Evolutionary conservation across 2,113 vertebrate genomes (phyloP), one percentile per base, ranked within the genome.

Genomic region (Lasiurus borealis): DNA sequence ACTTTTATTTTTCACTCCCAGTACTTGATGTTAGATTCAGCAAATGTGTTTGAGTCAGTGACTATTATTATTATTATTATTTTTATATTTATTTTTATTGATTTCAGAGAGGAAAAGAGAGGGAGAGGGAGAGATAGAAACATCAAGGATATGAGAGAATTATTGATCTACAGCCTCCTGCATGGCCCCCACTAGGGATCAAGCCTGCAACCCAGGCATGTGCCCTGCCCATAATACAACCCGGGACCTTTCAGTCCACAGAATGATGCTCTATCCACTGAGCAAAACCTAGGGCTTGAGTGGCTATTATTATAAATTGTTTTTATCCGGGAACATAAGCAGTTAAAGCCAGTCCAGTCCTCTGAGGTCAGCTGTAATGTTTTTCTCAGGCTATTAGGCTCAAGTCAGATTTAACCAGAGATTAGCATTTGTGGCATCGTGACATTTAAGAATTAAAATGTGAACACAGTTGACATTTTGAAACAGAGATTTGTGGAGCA

Each of bases 401-500:
- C 23, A 76, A 71, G 40, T 92, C 54, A 95, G 64, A 87, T 75
- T 78, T 57, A 81, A 93, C 54, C 64, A 75, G 78, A 93, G 86
- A 77, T 59, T 44, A 87, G 40, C 40, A 34, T 92, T 76, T n/a
- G 13, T 62, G n/a, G 31, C 23, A 25, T 73, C 5, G 10, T 36
- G 54, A n/a, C 27, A 46, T 77, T 72, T 82, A 86, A 86, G 81
- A 76, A 86, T 76, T 72, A 14, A 85, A 94, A 40, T 59, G 3
- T 66, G 44, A 81, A 12, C 34, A 11, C 31, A 52, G 64, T 21
- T 72, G 76, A 64, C 21, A 52, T 81, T 93, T 88, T 46, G 21
- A 3, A 85, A 64, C 52, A 36, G 40, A 23, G 25, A 31, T 75
- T 44, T 62, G 48, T 52, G 15, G 40, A 66, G 16, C 34, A 76